Evolutionary conservation across 2,888 invertebrate species (phyloP).

Genomic region (Agrotis exclamationis): DNA sequence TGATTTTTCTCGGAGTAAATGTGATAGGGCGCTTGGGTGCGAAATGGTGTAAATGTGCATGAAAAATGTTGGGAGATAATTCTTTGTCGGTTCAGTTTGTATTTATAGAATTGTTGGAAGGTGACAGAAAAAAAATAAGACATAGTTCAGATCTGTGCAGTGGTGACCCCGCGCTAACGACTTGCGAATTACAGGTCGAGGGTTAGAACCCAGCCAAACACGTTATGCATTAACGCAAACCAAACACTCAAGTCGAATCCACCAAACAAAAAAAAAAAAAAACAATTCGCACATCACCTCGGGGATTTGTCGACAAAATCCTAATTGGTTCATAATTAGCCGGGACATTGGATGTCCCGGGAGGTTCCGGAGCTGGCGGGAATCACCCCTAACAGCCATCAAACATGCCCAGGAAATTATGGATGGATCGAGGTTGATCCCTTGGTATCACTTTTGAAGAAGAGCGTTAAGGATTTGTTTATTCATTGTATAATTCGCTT

Average conservation of each 20-base stretch:
- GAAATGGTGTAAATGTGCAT: constrained; percentile 39
- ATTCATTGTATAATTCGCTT: no score
- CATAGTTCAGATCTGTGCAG: no score
- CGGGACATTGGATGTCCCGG: constrained; percentile 33
- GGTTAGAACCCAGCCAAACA: no score
- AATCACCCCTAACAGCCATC: constrained; percentile 32
- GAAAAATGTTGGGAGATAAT: constrained; percentile 48
- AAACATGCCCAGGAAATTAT: constrained; percentile 31
- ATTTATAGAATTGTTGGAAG: no score
- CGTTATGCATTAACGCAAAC: no score
- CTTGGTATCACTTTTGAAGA: constrained; percentile 23
- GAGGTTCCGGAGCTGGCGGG: constrained; percentile 37
- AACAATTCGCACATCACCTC: constrained; percentile 40
- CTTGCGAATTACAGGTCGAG: no score
- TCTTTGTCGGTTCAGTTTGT: not conserved
- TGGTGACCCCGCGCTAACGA: no score
- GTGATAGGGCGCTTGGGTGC: constrained; percentile 31
- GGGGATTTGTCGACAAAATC: constrained; percentile 49
- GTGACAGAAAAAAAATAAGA: no score
- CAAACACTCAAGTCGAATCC: no score
- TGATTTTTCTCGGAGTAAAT: constrained; percentile 54
- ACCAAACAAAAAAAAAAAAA: constrained; percentile 5
- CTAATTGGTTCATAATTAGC: constrained; percentile 64
- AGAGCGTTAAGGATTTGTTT: not conserved
- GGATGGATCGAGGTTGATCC: constrained; percentile 30